Percentiles rank a stretch among this genome's conserved stretches.
Conservation (phyloP, 2,888 invertebrate species). For the Acanthococcus lagerstroemiae region DNA sequence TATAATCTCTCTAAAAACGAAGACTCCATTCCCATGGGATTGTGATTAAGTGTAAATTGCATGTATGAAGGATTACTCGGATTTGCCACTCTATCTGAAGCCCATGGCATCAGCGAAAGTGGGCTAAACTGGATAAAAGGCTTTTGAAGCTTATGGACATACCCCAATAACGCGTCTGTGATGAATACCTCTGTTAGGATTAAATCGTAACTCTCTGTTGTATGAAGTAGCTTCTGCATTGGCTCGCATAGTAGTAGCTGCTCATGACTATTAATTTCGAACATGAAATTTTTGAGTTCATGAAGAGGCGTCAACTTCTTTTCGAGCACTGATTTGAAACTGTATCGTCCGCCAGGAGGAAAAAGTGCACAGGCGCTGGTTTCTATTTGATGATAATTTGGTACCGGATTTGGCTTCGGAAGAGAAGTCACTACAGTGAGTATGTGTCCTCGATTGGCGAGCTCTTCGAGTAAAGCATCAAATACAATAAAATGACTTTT, state of each 20-base stretch:
- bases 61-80: slow-evolving; percentile 20
- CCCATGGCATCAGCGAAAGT: slow-evolving; percentile 53
- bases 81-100: slow-evolving; percentile 38
- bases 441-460: slow-evolving; percentile 21
- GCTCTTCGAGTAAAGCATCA: slow-evolving; percentile 15
- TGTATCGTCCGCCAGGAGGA: no score
- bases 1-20: no score
- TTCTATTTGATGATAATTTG: slow-evolving; percentile 6
- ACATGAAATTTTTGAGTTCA: no score
- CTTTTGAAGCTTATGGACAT: slow-evolving; percentile 47
- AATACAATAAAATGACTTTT: slow-evolving; percentile 24
- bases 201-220: slow-evolving; percentile 46
- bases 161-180: slow-evolving; percentile 54
- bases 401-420: neutral
- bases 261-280: no score
- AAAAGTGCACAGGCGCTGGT: neutral
- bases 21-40: no score
- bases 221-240: neutral
- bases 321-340: no score
- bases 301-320: no score
- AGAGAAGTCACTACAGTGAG: slow-evolving; percentile 14
- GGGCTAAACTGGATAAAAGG: slow-evolving; percentile 47
- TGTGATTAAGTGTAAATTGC: no score
- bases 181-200: slow-evolving; percentile 61
- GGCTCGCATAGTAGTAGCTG: neutral